phyloP scores from a whole-genome alignment of 2,797 vertebrate species.

The Brachyalestes nurse region DNA sequence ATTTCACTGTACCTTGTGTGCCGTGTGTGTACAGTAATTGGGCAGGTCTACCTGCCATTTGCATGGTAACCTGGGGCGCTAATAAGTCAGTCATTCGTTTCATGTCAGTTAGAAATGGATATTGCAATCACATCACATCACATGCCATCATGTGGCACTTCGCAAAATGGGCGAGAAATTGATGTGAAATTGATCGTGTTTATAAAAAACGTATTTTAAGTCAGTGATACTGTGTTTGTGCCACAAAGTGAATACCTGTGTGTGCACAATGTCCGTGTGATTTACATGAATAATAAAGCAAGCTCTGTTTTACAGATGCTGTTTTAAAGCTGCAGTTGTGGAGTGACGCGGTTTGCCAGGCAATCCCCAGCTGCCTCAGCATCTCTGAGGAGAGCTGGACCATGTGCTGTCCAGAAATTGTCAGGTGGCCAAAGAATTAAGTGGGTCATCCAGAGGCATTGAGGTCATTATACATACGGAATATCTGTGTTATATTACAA shows the following conservation, averaged over 20 bases:
- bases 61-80: too few relatives aligned
- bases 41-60: too few relatives aligned
- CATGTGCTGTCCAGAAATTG: constrained; percentile 24
- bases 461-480: constrained; percentile 8
- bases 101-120: too few relatives aligned
- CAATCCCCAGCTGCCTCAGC: constrained; percentile 17
- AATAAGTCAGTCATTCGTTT: too few relatives aligned
- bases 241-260: not conserved
- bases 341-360: constrained; percentile 19
- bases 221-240: not conserved
- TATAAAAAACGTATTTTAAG: too few relatives aligned
- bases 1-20: too few relatives aligned
- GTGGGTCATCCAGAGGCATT: constrained; percentile 25
- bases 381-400: constrained; percentile 25
- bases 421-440: not conserved
- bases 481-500: constrained; percentile 4
- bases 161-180: too few relatives aligned
- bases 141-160: too few relatives aligned
- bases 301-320: constrained; percentile 2
- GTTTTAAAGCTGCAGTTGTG: constrained; percentile 1
- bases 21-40: too few relatives aligned
- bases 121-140: too few relatives aligned
- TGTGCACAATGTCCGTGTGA: not conserved
- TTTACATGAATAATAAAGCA: not conserved
- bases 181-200: too few relatives aligned